Conservation (phyloP, 2,113 vertebrate genomes). For the Sigmodon hispidus region DNA sequence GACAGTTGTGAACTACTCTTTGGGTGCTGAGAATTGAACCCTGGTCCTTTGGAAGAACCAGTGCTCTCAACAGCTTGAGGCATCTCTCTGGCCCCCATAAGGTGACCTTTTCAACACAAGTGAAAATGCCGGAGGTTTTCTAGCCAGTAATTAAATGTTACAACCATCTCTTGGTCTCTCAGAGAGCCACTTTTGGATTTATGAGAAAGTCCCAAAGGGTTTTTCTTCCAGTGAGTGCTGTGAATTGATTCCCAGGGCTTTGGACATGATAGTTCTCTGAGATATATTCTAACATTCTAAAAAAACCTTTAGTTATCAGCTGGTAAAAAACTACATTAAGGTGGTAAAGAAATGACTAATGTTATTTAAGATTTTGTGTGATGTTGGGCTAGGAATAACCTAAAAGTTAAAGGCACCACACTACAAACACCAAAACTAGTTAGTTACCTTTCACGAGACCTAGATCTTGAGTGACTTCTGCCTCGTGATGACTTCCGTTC, state of each 20-base stretch:
- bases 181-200: background rate
- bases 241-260: background rate
- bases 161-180: background rate
- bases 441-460: conserved; percentile 93
- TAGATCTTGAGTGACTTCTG: conserved; percentile 93
- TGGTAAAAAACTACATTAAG: background rate
- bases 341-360: background rate
- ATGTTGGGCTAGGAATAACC: background rate
- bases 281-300: background rate
- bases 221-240: background rate
- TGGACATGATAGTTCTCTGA: background rate
- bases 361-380: background rate
- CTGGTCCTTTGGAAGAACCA: too few species aligned
- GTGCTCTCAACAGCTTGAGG: too few species aligned
- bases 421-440: background rate
- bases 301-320: background rate
- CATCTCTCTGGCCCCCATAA: too few species aligned
- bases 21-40: too few species aligned
- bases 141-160: background rate
- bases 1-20: too few species aligned
- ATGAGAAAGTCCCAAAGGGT: background rate
- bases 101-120: background rate
- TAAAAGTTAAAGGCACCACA: background rate
- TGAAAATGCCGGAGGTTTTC: background rate
- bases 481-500: conserved; percentile 92